phyloP scores from a whole-genome alignment of 1,140 invertebrate genomes.

The Drosophila equinoxialis region DNA sequence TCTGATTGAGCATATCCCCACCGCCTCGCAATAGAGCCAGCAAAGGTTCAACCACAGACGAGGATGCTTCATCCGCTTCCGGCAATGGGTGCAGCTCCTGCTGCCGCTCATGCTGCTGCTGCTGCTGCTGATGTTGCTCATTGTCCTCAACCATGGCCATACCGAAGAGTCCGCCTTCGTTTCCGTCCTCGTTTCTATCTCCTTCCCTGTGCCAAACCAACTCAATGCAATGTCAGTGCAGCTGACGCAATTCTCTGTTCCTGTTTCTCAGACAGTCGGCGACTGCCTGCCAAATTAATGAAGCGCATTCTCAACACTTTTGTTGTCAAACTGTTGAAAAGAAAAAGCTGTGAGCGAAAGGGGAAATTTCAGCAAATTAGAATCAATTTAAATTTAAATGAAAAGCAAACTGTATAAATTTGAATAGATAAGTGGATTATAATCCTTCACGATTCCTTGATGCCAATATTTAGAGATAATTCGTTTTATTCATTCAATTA shows the following conservation, averaged over 20 bases:
- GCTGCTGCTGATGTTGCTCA: conserved; percentile 27
- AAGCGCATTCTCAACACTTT: conserved; percentile 54
- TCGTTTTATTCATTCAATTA: too few relatives aligned
- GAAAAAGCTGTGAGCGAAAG: background rate
- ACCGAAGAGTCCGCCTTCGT: conserved; percentile 4
- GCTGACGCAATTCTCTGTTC: conserved; percentile 48
- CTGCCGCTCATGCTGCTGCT: conserved; percentile 35
- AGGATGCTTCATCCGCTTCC: conserved; percentile 53
- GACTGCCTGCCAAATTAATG: conserved; percentile 60
- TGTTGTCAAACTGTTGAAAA: conserved; percentile 30
- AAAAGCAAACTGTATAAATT: background rate
- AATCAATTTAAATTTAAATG: conserved; percentile 1
- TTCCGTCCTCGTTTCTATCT: background rate
- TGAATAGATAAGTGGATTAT: too few relatives aligned
- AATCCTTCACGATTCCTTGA: too few relatives aligned
- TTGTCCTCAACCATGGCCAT: conserved; percentile 40
- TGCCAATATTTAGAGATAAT: too few relatives aligned
- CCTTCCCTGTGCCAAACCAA: background rate
- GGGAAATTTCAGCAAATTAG: background rate
- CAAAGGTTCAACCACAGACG: conserved; percentile 47
- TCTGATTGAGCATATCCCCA: conserved; percentile 58
- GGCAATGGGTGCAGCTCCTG: conserved; percentile 32
- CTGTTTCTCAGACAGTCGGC: conserved; percentile 47
- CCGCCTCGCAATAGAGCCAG: conserved; percentile 61
- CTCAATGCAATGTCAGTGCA: conserved; percentile 54